A percentile compares a stretch with the other conserved stretches of the same genome.
Conservation (phyloP, 2,113 vertebrate species). For the Apodemus speciosus region DNA sequence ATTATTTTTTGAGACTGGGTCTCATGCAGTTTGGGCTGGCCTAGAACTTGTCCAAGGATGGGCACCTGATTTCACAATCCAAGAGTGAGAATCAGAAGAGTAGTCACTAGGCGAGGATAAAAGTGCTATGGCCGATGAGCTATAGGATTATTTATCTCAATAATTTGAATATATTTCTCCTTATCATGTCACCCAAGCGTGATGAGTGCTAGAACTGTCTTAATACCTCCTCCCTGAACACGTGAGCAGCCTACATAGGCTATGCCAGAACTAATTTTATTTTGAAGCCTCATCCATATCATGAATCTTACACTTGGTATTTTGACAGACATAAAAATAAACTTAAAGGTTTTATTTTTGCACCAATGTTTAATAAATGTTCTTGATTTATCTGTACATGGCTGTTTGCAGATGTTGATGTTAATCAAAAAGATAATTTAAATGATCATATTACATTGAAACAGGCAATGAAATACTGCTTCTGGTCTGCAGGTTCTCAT, state of each 20-base stretch:
- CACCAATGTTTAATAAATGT: slow-evolving; percentile 46
- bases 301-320: slow-evolving; percentile 54
- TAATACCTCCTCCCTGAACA: neutral
- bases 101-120: neutral
- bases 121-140: neutral
- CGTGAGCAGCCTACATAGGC: neutral
- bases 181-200: neutral
- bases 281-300: slow-evolving; percentile 15
- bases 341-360: slow-evolving; percentile 33
- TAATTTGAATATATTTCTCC: neutral
- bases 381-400: slow-evolving; percentile 25
- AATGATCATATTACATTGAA: slow-evolving; percentile 7
- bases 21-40: neutral
- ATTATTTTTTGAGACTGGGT: neutral
- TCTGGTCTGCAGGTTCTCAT: slow-evolving; percentile 3
- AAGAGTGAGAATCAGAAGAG: too few species aligned
- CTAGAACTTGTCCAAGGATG: neutral
- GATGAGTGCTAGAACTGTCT: neutral
- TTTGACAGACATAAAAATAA: slow-evolving; percentile 23
- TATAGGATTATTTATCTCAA: neutral
- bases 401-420: slow-evolving; percentile 31
- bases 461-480: slow-evolving; percentile 13
- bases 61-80: neutral
- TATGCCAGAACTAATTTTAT: neutral
- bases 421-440: slow-evolving; percentile 44